Evolutionary conservation across 64 coral and sea anemone species (phyloP), one percentile per base, ranked within the genome.

Genomic region (Pocillopora damicornis): DNA sequence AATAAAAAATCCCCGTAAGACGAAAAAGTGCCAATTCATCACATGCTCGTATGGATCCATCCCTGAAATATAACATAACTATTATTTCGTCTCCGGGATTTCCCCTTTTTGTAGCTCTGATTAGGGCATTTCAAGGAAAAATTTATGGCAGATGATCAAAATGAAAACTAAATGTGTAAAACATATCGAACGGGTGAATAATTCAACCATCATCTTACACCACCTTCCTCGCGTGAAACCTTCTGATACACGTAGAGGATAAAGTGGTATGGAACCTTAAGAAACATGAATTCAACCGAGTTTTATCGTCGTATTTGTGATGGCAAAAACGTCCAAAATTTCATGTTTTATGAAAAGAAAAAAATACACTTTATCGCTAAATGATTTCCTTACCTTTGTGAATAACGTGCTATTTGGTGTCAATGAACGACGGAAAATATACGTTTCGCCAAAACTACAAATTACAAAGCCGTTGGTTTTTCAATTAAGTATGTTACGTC

Each of bases 21-120:
- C 18, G 63, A 36, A 61, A 64, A 64, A n/a, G 35, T 79, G 77
- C 38, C 77, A 79, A 79, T 79, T 79, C 58, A 61, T 77, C 20
- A 58, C 16, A 57, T 56, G 25, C 10, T 8, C 67, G 67, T 23
- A 11, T 23, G 2, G 6, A 67, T 18, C 22, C n/a, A n/a, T 71
- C 67, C 4, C n/a, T 4, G 42, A 51, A 30, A 71, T 11, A 71
- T 71, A 17, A 16, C 18, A 25, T n/a, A 71, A 71, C 11, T 11
- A 71, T 10, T n/a, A 9, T 69, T n/a, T 9, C 18, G 17, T n/a
- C 20, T 1, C 0, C 9, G 67, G 4, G 5, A 71, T 71, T 71
- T 71, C 25, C n/a, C 22, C 15, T 18, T 15, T 78, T 34, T 79
- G 12, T 26, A 20, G 17, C 57, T 77, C 18, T 16, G 5, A 38